A percentile compares a stretch with the other conserved stretches of the same genome.
Conservation (phyloP, 1,140 invertebrate species). For the Megalopta genalis region DNA sequence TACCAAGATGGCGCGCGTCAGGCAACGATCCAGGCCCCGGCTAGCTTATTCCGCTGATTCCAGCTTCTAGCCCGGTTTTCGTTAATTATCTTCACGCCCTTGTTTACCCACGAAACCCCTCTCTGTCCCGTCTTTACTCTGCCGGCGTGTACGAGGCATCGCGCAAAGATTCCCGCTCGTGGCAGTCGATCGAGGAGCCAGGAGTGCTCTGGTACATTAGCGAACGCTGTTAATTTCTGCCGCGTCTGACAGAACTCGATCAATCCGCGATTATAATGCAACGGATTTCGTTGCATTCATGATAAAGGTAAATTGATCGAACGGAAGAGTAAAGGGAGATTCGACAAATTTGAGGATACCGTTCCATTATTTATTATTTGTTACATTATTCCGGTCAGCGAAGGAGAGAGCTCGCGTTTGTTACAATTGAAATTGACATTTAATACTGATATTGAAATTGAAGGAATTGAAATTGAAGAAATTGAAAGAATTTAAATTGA, state of each 20-base stretch:
- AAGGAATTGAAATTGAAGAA: too few relatives aligned
- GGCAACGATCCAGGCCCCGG: neutral
- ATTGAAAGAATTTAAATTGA: too few relatives aligned
- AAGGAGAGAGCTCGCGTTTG: too few relatives aligned
- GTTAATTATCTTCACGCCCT: slow-evolving; percentile 23
- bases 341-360: neutral
- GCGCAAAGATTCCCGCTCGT: slow-evolving; percentile 12
- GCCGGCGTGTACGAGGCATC: neutral
- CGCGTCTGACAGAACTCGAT: neutral
- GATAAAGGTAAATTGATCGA: too few relatives aligned
- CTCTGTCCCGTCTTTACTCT: slow-evolving; percentile 4
- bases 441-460: too few relatives aligned
- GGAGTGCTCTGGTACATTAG: slow-evolving; percentile 2
- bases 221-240: neutral
- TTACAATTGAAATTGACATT: too few relatives aligned
- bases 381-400: too few relatives aligned
- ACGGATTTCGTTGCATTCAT: too few relatives aligned
- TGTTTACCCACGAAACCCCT: neutral
- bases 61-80: neutral
- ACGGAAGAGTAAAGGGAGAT: too few relatives aligned
- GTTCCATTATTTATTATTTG: too few relatives aligned
- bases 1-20: neutral
- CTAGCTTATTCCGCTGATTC: neutral
- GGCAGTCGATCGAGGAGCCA: slow-evolving; percentile 18
- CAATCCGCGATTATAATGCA: neutral